phyloP scores from a whole-genome alignment of 2,113 vertebrate species.

The Semicossyphus pulcher region DNA sequence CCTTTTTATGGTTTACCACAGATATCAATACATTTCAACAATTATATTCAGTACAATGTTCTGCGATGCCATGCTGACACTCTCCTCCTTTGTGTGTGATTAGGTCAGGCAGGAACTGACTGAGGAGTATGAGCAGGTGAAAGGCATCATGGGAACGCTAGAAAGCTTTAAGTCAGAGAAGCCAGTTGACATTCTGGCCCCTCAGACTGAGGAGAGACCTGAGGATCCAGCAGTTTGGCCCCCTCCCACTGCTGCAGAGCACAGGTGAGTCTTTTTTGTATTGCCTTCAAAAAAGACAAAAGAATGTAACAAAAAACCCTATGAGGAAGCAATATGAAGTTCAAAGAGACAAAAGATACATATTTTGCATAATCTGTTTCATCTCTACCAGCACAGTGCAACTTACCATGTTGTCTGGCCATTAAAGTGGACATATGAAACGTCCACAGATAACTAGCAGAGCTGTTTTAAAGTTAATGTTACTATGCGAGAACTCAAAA shows the following conservation, averaged over 20 bases:
- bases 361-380: slow-evolving; percentile 49
- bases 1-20: too few species aligned
- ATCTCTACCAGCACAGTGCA: slow-evolving; percentile 11
- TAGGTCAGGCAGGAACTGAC: slow-evolving; percentile 93
- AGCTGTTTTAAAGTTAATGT: slow-evolving; percentile 12
- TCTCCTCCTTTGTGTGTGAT: slow-evolving; percentile 38
- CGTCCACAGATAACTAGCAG: slow-evolving; percentile 14
- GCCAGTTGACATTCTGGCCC: slow-evolving; percentile 87
- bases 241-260: slow-evolving; percentile 94
- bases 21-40: too few species aligned
- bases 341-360: too few species aligned
- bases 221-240: slow-evolving; percentile 94
- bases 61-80: neutral
- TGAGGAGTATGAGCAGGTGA: slow-evolving; percentile 96
- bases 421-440: neutral
- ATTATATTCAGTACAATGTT: slow-evolving; percentile 4
- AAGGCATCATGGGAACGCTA: slow-evolving; percentile 90
- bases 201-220: slow-evolving; percentile 85
- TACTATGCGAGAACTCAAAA: neutral
- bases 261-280: slow-evolving; percentile 84
- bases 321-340: slow-evolving; percentile 42
- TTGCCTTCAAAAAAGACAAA: too few species aligned
- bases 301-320: neutral
- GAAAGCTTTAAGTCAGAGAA: slow-evolving; percentile 94
- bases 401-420: neutral